Base-by-base conservation (phyloP, 1,140 invertebrate genomes). In the Drosophila lacteicornis region DNA sequence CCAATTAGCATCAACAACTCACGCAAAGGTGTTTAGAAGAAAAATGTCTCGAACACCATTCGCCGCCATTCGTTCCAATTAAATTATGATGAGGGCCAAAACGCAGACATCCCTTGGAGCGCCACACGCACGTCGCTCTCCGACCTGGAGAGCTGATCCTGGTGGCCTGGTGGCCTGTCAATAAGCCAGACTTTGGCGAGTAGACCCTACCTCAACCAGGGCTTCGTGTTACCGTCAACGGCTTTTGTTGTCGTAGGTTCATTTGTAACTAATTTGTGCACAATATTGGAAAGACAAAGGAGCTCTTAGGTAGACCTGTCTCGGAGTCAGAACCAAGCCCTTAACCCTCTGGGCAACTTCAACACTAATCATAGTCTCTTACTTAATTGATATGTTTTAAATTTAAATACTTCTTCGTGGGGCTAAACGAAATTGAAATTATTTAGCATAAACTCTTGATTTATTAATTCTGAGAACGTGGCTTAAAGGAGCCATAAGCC, bases 231-330 rank as follows among this genome's bases (percentile, higher is more conserved):
- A 83, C 83, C 67, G 36, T 22, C 69, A 82, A 43, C 49, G 36
- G 65, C 71, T 68, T 84, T 90, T 90, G 85, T 90, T 90, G 85
- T 85, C 65, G 85, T 90, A 82, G 85, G 75, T 71, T 90, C 86
- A 80, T 81, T 90, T 90, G 85, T 90, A 77, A 90, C 85, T 90
- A 91, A 90, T 90, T 85, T 88, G 81, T 90, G 85, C 85, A 88
- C 45, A 80, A 75, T 50, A 79, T 88, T 60, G 83, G 47, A 88
- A 79, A 87, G 73, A 78, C 84, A 90, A 88, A 80, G 80, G 82
- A 58, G 69, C 49, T 57, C 42, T 46, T 55, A 59, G 15, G n/a
- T 46, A 45, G 69, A 53, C 61, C 43, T 25, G 22, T 25, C 22
- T 25, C 22, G 22, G 40, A 49, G 33, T 4, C 30, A 45, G 17